Evolutionary conservation across 2,113 vertebrate genomes (phyloP).

Genomic region (Kryptolebias marmoratus): DNA sequence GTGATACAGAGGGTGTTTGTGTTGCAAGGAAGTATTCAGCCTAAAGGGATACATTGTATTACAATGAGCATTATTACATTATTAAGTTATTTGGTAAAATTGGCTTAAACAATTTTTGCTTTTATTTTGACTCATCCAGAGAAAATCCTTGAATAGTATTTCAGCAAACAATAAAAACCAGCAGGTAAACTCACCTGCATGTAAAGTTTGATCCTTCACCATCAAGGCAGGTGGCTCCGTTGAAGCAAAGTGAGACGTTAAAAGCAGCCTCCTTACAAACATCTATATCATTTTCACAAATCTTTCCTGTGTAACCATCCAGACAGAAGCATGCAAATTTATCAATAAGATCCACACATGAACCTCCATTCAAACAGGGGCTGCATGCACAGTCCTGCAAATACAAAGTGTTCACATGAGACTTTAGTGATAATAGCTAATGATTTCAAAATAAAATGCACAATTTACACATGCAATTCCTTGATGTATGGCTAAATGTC

Average conservation of each 20-base stretch:
- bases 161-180: background rate
- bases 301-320: conserved; percentile 77
- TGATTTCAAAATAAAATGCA: too few species aligned
- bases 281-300: conserved; percentile 74
- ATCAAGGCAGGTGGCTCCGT: conserved; percentile 79
- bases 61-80: too few species aligned
- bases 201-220: conserved; percentile 80
- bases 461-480: too few species aligned
- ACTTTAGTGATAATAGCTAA: too few species aligned
- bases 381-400: conserved; percentile 79
- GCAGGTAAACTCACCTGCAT: conserved; percentile 74
- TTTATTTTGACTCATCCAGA: background rate
- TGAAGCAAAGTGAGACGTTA: conserved; percentile 73
- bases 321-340: conserved; percentile 82
- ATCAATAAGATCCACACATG: conserved; percentile 79
- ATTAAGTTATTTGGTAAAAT: too few species aligned
- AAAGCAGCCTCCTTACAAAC: conserved; percentile 59
- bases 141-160: background rate
- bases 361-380: conserved; percentile 81
- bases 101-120: too few species aligned
- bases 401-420: conserved; percentile 15
- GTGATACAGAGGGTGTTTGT: too few species aligned
- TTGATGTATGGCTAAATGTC: background rate
- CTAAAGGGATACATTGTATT: too few species aligned
- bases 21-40: too few species aligned